These are phyloP conservation scores for Clitarchus hookeri DNA, from an alignment of 2,888 invertebrate species.

Conservation along the genomic window DNA sequence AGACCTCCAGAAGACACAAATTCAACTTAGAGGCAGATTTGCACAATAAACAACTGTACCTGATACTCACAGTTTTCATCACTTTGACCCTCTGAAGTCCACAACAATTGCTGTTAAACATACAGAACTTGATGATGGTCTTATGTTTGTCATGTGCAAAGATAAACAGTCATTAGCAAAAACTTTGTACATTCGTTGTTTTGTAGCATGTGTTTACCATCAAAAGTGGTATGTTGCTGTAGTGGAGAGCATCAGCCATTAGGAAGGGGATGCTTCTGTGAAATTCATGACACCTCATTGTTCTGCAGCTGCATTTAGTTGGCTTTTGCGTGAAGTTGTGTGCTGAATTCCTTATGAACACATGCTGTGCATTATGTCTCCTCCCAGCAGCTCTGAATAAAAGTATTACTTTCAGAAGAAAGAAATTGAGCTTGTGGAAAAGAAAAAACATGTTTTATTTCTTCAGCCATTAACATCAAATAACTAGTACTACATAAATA, in stretches of 20 bases:
- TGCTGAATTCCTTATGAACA: background rate
- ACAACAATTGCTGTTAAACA: background rate
- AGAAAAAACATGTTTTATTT: no score
- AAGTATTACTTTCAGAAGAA: no score
- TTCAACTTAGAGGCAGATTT: background rate
- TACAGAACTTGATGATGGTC: background rate
- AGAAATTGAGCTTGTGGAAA: no score
- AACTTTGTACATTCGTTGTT: background rate
- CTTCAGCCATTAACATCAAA: no score
- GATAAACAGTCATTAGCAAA: background rate
- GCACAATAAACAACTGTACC: background rate
- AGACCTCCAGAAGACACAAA: no score
- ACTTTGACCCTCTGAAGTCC: no score
- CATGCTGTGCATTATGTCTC: background rate
- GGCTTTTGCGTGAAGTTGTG: background rate
- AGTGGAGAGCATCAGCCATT: background rate
- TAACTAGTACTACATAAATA: no score
- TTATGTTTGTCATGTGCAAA: background rate
- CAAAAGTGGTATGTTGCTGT: background rate
- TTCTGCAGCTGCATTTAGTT: background rate
- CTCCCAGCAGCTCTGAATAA: no score
- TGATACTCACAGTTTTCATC: no score
- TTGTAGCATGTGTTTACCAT: background rate
- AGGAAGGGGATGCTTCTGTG: constrained; percentile 18
- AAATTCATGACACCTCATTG: background rate